Evolutionary conservation across 2,888 invertebrate genomes (phyloP), one percentile per base, ranked within the genome.

Genomic region (Hirudinaria manillensis): DNA sequence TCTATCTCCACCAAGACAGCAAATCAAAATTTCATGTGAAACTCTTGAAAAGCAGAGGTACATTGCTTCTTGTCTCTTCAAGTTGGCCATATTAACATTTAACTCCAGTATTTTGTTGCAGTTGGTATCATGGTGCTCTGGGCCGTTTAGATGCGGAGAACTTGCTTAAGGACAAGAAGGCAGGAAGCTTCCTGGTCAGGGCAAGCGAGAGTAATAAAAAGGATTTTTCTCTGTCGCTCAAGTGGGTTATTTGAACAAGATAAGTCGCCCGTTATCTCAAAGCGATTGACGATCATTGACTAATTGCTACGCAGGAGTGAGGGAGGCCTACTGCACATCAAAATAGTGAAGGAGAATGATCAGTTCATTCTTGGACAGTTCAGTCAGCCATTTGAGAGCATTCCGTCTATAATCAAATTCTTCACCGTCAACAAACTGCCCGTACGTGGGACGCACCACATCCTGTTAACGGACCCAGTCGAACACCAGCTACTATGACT

Each of bases 241-340:
- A 95, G 96, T 96, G 88, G 90, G 92, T 68, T 36, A 19, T 73
- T 61, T n/a, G 10, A 27, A n/a, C 6, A 24, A 72, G 34, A 45
- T 6, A 45, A 1, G 10, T 45, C 10, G 16, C 45, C 16, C 45
- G 45, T 45, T 45, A 45, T 45, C 45, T 45, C 16, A 16, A 45
- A 45, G 45, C 45, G 16, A 45, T 45, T 16, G 45, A 45, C 1
- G 45, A 1, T 45, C 45, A 45, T 45, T 45, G 45, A 45, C 45
- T 45, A 45, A 24, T 61, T 61, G 61, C 56, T 29, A 7, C 10
- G 2, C 81, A 96, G 96, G 87, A 94, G 95, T 84, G 92, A 93
- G 74, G 90, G 93, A 83, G 94, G 95, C 73, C 94, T 93, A 83
- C 94, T 97, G 93, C 96, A 97, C 86, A 94, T 97, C 92, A 90